A percentile compares a stretch with the other conserved stretches of the same genome.
These are phyloP conservation scores for Bimastos eiseni DNA, from an alignment of 2,888 invertebrate genomes.

Conservation along the genomic window DNA sequence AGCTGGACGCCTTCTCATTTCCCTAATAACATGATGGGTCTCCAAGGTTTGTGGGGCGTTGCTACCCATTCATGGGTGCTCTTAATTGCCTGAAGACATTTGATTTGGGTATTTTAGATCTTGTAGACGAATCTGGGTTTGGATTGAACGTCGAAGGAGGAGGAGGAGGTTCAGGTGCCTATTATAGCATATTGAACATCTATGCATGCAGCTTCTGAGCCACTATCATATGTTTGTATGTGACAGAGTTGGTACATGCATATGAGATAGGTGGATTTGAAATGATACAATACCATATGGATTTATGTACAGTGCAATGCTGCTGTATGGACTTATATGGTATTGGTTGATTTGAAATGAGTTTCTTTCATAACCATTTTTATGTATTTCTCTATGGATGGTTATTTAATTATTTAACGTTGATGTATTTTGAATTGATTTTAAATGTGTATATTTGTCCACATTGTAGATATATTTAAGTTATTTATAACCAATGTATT, in stretches of 20 bases:
- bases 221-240: not conserved
- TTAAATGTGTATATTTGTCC: too few species aligned
- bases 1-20: too few species aligned
- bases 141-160: not conserved
- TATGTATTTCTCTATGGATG: not conserved
- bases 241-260: not conserved
- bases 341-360: not conserved
- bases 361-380: too few species aligned
- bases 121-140: not conserved
- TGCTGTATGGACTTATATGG: not conserved
- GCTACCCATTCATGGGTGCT: not conserved
- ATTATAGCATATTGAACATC: not conserved
- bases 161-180: not conserved
- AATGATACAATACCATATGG: not conserved
- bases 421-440: not conserved
- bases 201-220: not conserved
- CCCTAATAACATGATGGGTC: too few species aligned
- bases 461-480: not conserved
- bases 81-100: not conserved
- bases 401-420: not conserved
- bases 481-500: not conserved
- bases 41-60: not conserved
- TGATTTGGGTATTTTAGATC: conserved; percentile 13
- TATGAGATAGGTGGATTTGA: not conserved
- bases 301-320: not conserved